Percentiles rank a stretch among this genome's conserved stretches.
These are phyloP conservation scores for Coenonympha glycerion DNA, from an alignment of 2,888 invertebrate species.

Conservation along the genomic window DNA sequence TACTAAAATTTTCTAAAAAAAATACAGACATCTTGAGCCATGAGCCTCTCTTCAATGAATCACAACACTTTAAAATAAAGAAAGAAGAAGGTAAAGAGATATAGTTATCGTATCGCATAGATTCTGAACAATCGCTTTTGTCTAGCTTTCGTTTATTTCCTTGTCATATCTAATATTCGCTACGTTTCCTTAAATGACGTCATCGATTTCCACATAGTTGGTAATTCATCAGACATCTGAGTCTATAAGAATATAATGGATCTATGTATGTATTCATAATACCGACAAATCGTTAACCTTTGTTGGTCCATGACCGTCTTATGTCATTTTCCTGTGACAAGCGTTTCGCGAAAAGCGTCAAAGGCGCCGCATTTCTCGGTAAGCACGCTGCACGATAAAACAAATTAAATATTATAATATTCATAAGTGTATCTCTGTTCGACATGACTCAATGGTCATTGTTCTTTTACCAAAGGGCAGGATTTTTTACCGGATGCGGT, in stretches of 20 bases:
- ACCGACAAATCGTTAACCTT: conserved; percentile 5
- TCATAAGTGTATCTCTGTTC: neutral
- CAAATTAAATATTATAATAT: conserved; percentile 10
- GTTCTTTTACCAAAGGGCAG: conserved; percentile 36
- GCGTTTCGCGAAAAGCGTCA: conserved; percentile 20
- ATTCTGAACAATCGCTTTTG: no score
- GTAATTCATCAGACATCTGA: no score
- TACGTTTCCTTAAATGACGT: no score
- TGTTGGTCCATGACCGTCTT: conserved; percentile 1
- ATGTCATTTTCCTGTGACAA: conserved; percentile 18
- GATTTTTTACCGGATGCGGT: conserved; percentile 43
- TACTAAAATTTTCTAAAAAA: no score
- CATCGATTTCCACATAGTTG: neutral
- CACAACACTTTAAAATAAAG: no score
- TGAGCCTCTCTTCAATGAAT: no score
- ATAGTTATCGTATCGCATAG: no score
- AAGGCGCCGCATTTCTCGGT: conserved; percentile 23
- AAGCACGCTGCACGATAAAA: conserved; percentile 14
- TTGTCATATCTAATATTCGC: no score
- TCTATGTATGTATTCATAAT: neutral
- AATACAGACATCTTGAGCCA: no score
- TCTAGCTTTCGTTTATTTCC: no score
- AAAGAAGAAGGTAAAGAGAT: no score
- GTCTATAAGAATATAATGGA: neutral
- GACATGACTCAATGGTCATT: conserved; percentile 27